A percentile compares a stretch with the other conserved stretches of the same genome.
These are phyloP conservation scores for Aphrophora alni DNA, from an alignment of 2,888 invertebrate species.

Conservation along the genomic window DNA sequence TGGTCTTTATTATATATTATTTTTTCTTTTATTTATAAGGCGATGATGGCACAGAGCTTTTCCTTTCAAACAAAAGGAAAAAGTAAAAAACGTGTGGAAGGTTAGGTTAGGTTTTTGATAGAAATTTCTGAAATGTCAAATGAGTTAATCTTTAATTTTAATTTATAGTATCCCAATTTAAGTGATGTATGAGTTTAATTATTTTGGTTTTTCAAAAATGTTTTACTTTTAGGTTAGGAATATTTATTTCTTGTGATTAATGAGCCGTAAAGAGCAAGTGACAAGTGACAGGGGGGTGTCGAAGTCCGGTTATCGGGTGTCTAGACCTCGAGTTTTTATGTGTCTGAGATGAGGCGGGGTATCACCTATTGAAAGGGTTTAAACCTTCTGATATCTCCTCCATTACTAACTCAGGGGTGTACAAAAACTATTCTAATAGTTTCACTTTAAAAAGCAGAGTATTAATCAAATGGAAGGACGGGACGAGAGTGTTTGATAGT, in stretches of 20 bases:
- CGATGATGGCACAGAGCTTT: too few relatives aligned
- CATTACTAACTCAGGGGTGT: not conserved
- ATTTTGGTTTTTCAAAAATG: not conserved
- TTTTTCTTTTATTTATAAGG: too few relatives aligned
- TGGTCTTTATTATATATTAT: too few relatives aligned
- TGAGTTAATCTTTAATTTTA: too few relatives aligned
- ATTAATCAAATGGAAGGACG: not conserved
- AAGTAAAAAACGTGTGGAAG: too few relatives aligned
- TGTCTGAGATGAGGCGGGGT: not conserved
- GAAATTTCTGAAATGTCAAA: too few relatives aligned
- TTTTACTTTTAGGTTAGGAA: not conserved
- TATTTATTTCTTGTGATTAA: not conserved
- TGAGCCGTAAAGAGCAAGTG: not conserved
- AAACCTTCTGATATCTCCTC: not conserved
- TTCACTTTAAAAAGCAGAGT: not conserved
- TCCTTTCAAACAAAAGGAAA: too few relatives aligned
- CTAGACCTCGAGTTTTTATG: not conserved
- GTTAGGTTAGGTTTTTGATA: too few relatives aligned
- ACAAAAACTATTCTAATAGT: not conserved
- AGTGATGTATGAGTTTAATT: too few relatives aligned
- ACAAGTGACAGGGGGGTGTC: not conserved
- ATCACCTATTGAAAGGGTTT: not conserved
- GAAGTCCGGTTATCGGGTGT: constrained; percentile 1
- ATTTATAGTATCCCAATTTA: too few relatives aligned
- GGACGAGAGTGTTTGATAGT: too few relatives aligned